Evolutionary conservation across 2,113 vertebrate genomes (phyloP), one percentile per base, ranked within the genome.

Genomic region (Datnioides undecimradiatus): DNA sequence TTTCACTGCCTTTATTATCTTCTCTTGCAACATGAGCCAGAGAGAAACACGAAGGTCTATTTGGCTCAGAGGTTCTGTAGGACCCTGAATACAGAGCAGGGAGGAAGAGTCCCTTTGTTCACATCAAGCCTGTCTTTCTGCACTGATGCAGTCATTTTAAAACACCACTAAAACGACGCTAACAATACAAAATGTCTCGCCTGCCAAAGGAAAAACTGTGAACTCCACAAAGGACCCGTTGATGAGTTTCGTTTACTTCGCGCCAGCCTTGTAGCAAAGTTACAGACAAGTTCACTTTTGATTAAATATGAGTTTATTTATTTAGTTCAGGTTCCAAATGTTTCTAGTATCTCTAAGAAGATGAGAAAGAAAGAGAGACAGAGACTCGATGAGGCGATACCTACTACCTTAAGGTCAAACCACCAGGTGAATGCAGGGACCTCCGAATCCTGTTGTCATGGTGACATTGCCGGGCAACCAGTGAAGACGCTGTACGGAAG

Each of bases 271-370:
- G n/a, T n/a, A n/a, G 8, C 13, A 23, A 17, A 16, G 5, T 31
- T 54, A 52, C 0, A 40, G n/a, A 51, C 36, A 13, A 48, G 48
- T 45, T 55, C 13, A 55, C 21, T 16, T 54, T 17, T 76, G 40
- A 16, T 23, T n/a, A 8, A 38, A 38, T 38, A 36, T 38, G 2
- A 62, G 21, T 17, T 29, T 0, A 29, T 23, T 41, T 29, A 21
- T 45, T 52, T 34, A 29, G 68, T 46, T 54, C 9, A 60, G 41
- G 29, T 73, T 67, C 25, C 36, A 29, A 69, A 27, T 40, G 14
- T 6, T 55, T 29, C 2, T 2, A 33, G 29, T 21, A 21, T 51
- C 54, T 34, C 6, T 6, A 23, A 36, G 69, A 23, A 52, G n/a
- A 21, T 12, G 3, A 51, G 46, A 3, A 34, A 38, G 14, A 52